These are phyloP conservation scores for Drosophila guanche DNA, from an alignment of 1,140 invertebrate genomes.

Conservation along the genomic window DNA sequence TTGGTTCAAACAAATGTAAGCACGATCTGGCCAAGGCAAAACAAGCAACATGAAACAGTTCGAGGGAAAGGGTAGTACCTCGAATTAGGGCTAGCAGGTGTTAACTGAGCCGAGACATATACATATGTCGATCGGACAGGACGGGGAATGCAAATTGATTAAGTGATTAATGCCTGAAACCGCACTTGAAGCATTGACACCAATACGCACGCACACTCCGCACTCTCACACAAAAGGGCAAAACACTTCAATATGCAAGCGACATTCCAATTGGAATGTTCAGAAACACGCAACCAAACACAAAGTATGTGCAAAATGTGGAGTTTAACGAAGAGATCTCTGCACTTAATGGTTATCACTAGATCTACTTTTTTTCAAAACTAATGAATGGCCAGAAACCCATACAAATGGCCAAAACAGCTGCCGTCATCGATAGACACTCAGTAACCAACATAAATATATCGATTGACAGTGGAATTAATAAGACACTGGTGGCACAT, in stretches of 20 bases:
- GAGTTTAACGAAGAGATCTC: too few species aligned
- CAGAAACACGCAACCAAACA: too few species aligned
- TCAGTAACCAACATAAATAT: constrained; percentile 30
- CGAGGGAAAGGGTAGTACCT: too few species aligned
- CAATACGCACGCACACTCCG: constrained; percentile 18
- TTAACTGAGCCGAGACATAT: constrained; percentile 10
- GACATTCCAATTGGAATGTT: too few species aligned
- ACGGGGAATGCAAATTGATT: constrained; percentile 35
- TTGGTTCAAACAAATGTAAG: constrained; percentile 42
- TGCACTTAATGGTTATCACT: constrained; percentile 11
- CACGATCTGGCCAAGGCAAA: constrained; percentile 57
- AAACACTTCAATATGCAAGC: too few species aligned
- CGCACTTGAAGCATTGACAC: constrained; percentile 12
- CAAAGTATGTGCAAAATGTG: too few species aligned
- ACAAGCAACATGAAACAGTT: constrained; percentile 1
- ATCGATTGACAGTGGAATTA: constrained; percentile 26
- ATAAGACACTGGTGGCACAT: constrained; percentile 24
- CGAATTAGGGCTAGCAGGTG: constrained; percentile 1
- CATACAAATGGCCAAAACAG: constrained; percentile 60
- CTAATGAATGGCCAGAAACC: constrained; percentile 4
- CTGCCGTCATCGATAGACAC: constrained; percentile 67
- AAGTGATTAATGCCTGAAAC: constrained; percentile 32
- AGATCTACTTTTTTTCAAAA: too few species aligned
- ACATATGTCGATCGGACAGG: constrained; percentile 4
- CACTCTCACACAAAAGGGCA: neutral